Base-by-base conservation (phyloP, 2,888 invertebrate species). In the Caenorhabditis afra region DNA sequence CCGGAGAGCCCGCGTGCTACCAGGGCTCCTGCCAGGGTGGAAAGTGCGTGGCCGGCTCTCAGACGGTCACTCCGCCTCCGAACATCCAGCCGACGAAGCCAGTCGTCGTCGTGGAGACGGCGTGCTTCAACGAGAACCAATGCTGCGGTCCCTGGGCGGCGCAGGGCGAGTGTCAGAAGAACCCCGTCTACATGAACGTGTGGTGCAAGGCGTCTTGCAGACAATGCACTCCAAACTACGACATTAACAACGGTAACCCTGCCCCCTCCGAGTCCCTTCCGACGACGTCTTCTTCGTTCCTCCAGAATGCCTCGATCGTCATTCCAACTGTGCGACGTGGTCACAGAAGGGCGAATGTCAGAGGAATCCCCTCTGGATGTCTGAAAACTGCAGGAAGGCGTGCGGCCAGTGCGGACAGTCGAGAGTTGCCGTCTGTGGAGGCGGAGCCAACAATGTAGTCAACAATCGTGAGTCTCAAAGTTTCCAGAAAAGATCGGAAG, bases 111-210 rank as follows among this genome's bases (percentile, higher is more conserved):
- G 75, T 75, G 3, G 58, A 73, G 79, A 76, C 81, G 18, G 61
- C 80, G 10, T 88, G 88, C 62, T 88, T 79, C 82, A 88, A 88
- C 64, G 88, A 87, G 66, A 82, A 88, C 68, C 78, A 88, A 62
- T 88, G 88, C 50, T 88, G 88, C 68, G 65, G 68, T 23, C 73
- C 78, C 53, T 88, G 88, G 88, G 62, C 85, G 20, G 64, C 66
- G 12, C 71, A 71, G 18, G 87, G 88, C 29, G 87, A 88, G 64
- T 88, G 88, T 66, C 57, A 70, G 11, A 62, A 76, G 53, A 88
- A 88, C 61, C 81, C 82, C 10, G 80, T 81, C 18, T 84, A 82
- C 47, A 84, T 82, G 82, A 76, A 77, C 35, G 80, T 80, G 1
- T 81, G 79, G 80, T 88, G 87, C 64, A 87, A 86, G 39, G 87